Evolutionary conservation across 2,888 invertebrate species (phyloP).

Genomic region (Agapetus fuscipes): DNA sequence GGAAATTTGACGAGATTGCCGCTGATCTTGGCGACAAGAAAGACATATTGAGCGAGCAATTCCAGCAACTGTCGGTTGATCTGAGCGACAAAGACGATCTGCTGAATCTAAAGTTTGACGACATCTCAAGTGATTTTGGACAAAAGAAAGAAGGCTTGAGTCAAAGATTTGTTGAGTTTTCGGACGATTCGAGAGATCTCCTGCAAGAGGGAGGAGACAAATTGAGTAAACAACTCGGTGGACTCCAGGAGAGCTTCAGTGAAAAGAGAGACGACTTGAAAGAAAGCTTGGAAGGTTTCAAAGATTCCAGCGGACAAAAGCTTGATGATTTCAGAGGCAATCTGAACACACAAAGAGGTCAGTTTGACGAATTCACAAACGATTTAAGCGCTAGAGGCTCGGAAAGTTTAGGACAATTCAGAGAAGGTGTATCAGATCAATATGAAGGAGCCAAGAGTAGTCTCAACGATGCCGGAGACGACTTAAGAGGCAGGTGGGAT

Average conservation of each 20-base stretch:
- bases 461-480: not conserved
- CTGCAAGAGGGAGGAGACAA: constrained; percentile 1
- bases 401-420: not conserved
- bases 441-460: not conserved
- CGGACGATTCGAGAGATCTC: not conserved
- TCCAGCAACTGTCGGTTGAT: not conserved
- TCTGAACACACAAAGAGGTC: not conserved
- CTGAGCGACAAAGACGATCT: not conserved
- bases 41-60: not conserved
- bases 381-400: not conserved
- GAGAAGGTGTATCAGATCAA: not conserved
- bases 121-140: not conserved
- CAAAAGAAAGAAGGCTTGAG: constrained; percentile 8
- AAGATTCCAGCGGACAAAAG: not conserved
- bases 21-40: not conserved
- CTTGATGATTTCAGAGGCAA: not conserved
- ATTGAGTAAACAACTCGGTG: constrained; percentile 3
- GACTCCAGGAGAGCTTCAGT: not conserved
- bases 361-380: not conserved
- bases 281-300: constrained; percentile 3
- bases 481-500: not conserved
- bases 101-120: not conserved
- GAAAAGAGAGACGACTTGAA: constrained; percentile 8
- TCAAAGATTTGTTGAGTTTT: not conserved
- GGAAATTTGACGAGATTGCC: constrained; percentile 1